Percentiles rank a stretch among this genome's conserved stretches.
phyloP scores from a whole-genome alignment of 2,888 invertebrate genomes.

The Andrena fulva region DNA sequence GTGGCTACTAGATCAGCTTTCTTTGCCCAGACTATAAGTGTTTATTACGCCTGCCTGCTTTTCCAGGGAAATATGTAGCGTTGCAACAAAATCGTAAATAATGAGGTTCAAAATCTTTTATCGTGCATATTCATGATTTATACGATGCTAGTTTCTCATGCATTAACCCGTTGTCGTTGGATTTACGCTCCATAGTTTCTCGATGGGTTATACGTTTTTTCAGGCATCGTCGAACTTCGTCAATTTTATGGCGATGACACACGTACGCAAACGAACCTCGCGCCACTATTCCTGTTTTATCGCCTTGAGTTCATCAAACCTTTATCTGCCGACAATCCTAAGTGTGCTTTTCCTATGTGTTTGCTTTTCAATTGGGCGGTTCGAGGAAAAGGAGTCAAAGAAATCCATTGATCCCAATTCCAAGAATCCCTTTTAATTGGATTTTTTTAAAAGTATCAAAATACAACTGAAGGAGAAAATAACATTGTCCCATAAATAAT shows the following conservation, averaged over 20 bases:
- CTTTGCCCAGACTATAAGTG: too few species aligned
- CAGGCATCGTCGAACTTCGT: not conserved
- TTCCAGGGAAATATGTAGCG: too few species aligned
- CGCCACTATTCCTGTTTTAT: constrained; percentile 32
- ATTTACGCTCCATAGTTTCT: not conserved
- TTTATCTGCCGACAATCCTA: constrained; percentile 35
- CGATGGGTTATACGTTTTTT: constrained; percentile 4
- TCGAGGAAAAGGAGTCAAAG: not conserved
- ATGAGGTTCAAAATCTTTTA: not conserved
- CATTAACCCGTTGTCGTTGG: not conserved
- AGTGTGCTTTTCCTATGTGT: not conserved
- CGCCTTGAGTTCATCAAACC: not conserved
- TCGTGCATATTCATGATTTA: constrained; percentile 15
- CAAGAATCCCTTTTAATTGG: not conserved
- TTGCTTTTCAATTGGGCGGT: not conserved
- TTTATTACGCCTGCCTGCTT: too few species aligned
- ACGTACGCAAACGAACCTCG: constrained; percentile 15
- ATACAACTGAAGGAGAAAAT: too few species aligned
- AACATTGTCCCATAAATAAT: too few species aligned
- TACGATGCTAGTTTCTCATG: constrained; percentile 13
- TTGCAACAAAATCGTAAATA: too few species aligned
- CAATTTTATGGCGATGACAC: constrained; percentile 21
- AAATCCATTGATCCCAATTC: constrained; percentile 6
- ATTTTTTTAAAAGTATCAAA: not conserved
- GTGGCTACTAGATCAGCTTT: too few species aligned